Evolutionary conservation across 1,140 invertebrate genomes (phyloP), one percentile per base, ranked within the genome.

Genomic region (Ditylenchus dipsaci): DNA sequence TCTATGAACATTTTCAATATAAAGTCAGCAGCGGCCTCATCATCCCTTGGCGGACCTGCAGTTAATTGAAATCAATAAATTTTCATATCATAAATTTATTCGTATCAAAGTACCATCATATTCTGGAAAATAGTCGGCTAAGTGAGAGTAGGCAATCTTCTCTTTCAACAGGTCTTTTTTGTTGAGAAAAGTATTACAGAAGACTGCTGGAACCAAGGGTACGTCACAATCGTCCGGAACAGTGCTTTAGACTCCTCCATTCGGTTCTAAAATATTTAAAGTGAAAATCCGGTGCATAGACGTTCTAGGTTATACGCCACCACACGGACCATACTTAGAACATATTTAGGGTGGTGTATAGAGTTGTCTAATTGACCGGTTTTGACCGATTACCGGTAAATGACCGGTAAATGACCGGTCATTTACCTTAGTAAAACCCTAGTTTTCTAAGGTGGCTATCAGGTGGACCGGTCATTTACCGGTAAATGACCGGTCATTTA

Each of bases 1-100:
- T 98, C 95, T 84, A 98, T 95, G 89, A 98, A 99, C 95, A 98
- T 99, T 87, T 93, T 91, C 83, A 98, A 88, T 84, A 99, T 99
- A 86, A 97, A 98, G 88, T 99, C 96, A 86, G 95, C 89, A 84
- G 96, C 95, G 83, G 92, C 89, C 86, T 92, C 91, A 81, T 95
- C 93, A 88, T 98, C 95, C 88, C 92, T 90, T 86, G 96, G 93
- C 82, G 92, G 91, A 87, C 95, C 93, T 95, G 86, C 57, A 84
- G 84, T 77, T 29, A 53, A 19, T 30, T 5, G 38, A 23, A 21
- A 23, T 15, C 23, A 17, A 33, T 15, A 56, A n/a, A 45, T 26
- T 19, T 38, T 23, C 5, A 17, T 13, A 11, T 75, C 81, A 61
- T 3, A 13, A 27, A 33, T 7, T 7, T n/a, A n/a, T n/a, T n/a